Percentiles rank a stretch among this genome's conserved stretches.
These are phyloP conservation scores for Emydoidea blandingii DNA, from an alignment of 2,797 vertebrate genomes.

Conservation along the genomic window DNA sequence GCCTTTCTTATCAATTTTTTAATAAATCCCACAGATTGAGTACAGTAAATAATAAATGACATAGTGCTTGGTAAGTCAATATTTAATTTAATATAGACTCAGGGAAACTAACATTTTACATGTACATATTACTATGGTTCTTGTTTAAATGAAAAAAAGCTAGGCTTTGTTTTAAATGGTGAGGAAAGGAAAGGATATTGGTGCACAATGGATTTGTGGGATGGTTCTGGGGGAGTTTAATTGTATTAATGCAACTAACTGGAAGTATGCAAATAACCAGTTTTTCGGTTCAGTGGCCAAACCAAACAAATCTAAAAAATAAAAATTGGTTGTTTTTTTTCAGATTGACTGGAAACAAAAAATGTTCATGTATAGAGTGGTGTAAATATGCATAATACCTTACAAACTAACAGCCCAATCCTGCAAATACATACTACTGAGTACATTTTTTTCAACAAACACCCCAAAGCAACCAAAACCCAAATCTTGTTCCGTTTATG, in stretches of 20 bases:
- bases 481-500: background rate
- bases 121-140: constrained; percentile 53
- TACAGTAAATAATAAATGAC: constrained; percentile 82
- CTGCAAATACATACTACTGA: background rate
- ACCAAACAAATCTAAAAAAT: background rate
- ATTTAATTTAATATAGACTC: constrained; percentile 80
- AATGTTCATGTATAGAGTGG: background rate
- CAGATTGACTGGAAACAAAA: background rate
- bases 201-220: background rate
- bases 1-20: constrained; percentile 74
- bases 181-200: background rate
- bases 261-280: background rate
- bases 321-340: background rate
- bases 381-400: background rate
- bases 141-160: background rate
- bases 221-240: background rate
- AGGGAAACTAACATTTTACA: constrained; percentile 65
- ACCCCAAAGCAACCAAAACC: background rate
- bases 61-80: constrained; percentile 75
- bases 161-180: constrained; percentile 25
- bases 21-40: constrained; percentile 78
- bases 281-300: background rate
- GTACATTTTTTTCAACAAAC: background rate
- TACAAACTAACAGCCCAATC: background rate
- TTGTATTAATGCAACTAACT: background rate